Evolutionary conservation across 2,888 invertebrate genomes (phyloP).

Genomic region (Agriotes lineatus): DNA sequence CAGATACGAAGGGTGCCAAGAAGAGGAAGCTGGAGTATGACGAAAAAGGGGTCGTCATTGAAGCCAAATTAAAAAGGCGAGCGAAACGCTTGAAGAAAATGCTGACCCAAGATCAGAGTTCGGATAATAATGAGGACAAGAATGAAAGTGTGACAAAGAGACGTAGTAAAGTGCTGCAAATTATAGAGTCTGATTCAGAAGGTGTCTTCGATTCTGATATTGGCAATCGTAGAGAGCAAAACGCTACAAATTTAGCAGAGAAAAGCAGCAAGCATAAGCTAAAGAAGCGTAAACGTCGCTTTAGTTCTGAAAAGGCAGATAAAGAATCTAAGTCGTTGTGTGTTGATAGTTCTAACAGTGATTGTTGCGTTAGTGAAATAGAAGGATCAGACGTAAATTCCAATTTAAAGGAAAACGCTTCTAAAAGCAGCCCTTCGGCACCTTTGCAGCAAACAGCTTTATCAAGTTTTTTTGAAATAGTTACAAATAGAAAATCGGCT

Average conservation of each 20-base stretch:
- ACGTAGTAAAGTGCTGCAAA: slow-evolving; percentile 35
- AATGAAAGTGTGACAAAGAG: slow-evolving; percentile 28
- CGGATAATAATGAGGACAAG: background rate
- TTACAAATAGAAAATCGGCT: background rate
- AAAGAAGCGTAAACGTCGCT: slow-evolving; percentile 30
- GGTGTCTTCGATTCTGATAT: background rate
- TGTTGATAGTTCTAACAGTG: background rate
- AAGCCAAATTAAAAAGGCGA: slow-evolving; percentile 72
- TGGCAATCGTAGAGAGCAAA: background rate
- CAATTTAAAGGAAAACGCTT: background rate
- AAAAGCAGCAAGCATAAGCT: slow-evolving; percentile 24
- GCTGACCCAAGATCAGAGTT: slow-evolving; percentile 39
- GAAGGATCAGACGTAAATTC: no score
- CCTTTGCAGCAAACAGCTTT: slow-evolving; percentile 18
- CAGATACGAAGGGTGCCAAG: slow-evolving; percentile 72
- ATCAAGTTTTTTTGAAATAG: slow-evolving; percentile 8
- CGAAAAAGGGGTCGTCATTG: slow-evolving; percentile 70
- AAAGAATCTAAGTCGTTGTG: slow-evolving; percentile 52
- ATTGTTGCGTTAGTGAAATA: no score
- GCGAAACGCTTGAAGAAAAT: slow-evolving; percentile 71
- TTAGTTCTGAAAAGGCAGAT: background rate
- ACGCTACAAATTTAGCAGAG: background rate
- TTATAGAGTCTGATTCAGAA: slow-evolving; percentile 31
- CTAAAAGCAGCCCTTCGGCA: background rate
- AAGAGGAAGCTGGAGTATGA: slow-evolving; percentile 73